Evolutionary conservation across 2,797 vertebrate genomes (phyloP).

Genomic region (Tapirus indicus): DNA sequence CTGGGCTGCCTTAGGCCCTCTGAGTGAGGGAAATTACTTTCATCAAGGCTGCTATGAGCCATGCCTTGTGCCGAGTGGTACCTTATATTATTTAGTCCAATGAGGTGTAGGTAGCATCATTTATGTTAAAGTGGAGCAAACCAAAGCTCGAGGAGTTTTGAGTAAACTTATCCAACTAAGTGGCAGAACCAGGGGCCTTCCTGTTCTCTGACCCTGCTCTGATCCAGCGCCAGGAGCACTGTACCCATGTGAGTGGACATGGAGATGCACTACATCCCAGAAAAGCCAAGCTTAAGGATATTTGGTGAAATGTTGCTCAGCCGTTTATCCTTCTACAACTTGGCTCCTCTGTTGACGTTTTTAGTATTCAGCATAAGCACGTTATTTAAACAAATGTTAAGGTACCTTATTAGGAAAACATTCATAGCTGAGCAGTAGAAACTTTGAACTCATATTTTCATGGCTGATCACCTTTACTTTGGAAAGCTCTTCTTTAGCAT

Average conservation of each 20-base stretch:
- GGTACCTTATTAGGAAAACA: not conserved
- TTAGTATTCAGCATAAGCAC: not conserved
- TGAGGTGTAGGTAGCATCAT: too few relatives aligned
- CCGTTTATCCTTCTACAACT: not conserved
- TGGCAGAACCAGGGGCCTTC: not conserved
- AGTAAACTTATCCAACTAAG: not conserved
- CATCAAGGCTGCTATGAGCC: not conserved
- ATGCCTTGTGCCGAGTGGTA: not conserved
- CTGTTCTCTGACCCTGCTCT: not conserved
- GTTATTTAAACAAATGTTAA: not conserved
- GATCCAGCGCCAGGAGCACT: rapidly evolving
- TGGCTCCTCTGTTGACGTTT: not conserved
- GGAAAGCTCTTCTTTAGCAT: not conserved
- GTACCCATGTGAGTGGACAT: rapidly evolving
- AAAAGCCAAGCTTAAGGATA: not conserved
- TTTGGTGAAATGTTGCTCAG: not conserved
- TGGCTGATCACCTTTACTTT: not conserved
- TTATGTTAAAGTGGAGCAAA: not conserved
- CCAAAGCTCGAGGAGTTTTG: not conserved
- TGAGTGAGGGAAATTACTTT: not conserved
- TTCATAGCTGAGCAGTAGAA: not conserved
- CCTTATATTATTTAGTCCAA: not conserved
- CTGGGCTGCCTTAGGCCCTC: constrained; percentile 12
- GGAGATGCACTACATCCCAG: not conserved
- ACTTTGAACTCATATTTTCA: not conserved